These are phyloP conservation scores for Malaclemys terrapin DNA, from an alignment of 2,113 vertebrate species.

Conservation along the genomic window DNA sequence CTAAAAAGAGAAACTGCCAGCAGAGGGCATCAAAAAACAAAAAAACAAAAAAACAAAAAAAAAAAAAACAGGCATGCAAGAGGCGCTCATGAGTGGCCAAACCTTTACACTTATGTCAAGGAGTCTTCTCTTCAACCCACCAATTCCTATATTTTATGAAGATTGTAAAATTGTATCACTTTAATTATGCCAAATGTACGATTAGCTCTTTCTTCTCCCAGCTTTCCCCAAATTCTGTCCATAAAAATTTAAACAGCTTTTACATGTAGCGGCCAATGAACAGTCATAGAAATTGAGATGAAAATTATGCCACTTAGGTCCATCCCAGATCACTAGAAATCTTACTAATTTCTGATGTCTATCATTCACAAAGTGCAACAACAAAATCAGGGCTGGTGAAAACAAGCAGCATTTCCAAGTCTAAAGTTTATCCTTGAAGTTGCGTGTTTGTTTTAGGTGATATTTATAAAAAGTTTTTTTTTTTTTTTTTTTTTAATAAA, in stretches of 20 bases:
- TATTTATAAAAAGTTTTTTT: background rate
- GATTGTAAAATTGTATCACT: background rate
- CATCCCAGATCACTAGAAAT: background rate
- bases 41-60: too few relatives aligned
- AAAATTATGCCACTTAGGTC: background rate
- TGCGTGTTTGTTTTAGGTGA: background rate
- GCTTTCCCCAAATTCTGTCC: background rate
- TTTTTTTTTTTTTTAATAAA: background rate
- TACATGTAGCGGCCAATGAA: background rate
- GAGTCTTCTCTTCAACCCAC: too few relatives aligned
- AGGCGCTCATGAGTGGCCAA: too few relatives aligned
- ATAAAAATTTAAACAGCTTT: background rate
- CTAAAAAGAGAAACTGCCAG: too few relatives aligned
- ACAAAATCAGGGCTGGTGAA: background rate
- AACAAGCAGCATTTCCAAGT: background rate
- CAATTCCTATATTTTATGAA: too few relatives aligned
- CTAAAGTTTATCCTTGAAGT: background rate
- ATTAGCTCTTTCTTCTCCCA: background rate
- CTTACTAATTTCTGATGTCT: background rate
- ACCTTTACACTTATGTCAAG: too few relatives aligned
- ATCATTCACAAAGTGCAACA: background rate
- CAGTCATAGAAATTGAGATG: background rate
- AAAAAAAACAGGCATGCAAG: too few relatives aligned
- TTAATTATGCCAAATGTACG: background rate
- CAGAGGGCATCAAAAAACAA: too few relatives aligned